A percentile compares a stretch with the other conserved stretches of the same genome.
Evolutionary conservation across 2,797 vertebrate genomes (phyloP).

Genomic region (Toxotes lorentzi): DNA sequence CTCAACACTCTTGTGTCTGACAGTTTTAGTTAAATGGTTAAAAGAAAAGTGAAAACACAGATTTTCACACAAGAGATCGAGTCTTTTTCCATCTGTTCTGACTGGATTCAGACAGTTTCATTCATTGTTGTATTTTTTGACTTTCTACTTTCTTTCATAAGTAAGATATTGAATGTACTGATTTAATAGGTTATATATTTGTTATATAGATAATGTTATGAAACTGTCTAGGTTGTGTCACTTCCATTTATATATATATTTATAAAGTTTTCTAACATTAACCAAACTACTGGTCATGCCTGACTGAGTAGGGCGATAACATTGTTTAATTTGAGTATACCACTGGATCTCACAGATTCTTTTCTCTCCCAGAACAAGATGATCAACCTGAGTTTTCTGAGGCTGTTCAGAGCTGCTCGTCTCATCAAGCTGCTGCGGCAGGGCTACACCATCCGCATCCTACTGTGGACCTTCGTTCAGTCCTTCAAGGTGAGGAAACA

Average conservation of each 20-base stretch:
- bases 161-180: neutral
- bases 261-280: neutral
- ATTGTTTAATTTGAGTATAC: neutral
- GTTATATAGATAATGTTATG: neutral
- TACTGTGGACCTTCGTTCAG: constrained; percentile 99
- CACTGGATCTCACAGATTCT: neutral
- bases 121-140: neutral
- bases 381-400: constrained; percentile 97
- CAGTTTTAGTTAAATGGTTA: neutral
- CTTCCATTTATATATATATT: neutral
- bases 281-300: neutral
- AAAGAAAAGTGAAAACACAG: constrained; percentile 1
- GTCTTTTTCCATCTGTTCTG: neutral
- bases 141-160: neutral
- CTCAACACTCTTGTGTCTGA: neutral
- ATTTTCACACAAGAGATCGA: neutral
- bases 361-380: constrained; percentile 89
- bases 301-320: neutral
- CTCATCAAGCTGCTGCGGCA: constrained; percentile 98
- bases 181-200: neutral
- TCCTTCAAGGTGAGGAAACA: constrained; percentile 93
- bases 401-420: constrained; percentile 94
- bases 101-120: neutral
- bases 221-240: neutral
- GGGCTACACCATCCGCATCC: constrained; percentile 98